phyloP scores from a whole-genome alignment of 2,888 invertebrate genomes.

The Trichogramma evanescens region DNA sequence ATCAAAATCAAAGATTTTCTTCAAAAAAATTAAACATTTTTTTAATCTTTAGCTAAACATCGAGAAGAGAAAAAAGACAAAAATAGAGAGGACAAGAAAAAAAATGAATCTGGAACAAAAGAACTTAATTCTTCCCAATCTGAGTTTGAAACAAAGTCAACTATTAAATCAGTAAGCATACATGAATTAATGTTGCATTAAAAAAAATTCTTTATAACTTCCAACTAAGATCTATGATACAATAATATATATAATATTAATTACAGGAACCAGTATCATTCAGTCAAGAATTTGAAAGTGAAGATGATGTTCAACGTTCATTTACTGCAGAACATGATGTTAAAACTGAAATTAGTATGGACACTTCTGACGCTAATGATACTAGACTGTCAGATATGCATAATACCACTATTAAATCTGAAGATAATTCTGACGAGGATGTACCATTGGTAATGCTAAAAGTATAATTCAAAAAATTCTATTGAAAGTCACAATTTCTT shows the following conservation, averaged over 20 bases:
- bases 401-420: slow-evolving; percentile 44
- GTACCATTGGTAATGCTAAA: slow-evolving; percentile 59
- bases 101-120: slow-evolving; percentile 43
- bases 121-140: slow-evolving; percentile 45
- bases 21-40: not conserved
- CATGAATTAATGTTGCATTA: not conserved
- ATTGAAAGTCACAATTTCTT: not conserved
- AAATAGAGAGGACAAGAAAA: slow-evolving; percentile 43
- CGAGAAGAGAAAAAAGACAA: slow-evolving; percentile 52
- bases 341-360: slow-evolving; percentile 33
- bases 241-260: slow-evolving; percentile 48
- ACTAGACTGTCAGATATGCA: slow-evolving; percentile 43
- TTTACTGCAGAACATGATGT: slow-evolving; percentile 48
- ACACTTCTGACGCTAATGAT: slow-evolving; percentile 39
- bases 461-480: not conserved
- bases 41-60: slow-evolving; percentile 35
- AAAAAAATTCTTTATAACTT: not conserved
- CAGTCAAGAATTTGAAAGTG: slow-evolving; percentile 42
- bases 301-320: slow-evolving; percentile 52
- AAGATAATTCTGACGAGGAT: slow-evolving; percentile 66
- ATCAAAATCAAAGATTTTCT: not conserved
- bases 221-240: not conserved
- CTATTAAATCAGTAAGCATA: slow-evolving; percentile 12
- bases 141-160: slow-evolving; percentile 30
- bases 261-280: slow-evolving; percentile 57